These are phyloP conservation scores for Bombus confusus DNA, from an alignment of 1,140 invertebrate genomes.

Conservation along the genomic window DNA sequence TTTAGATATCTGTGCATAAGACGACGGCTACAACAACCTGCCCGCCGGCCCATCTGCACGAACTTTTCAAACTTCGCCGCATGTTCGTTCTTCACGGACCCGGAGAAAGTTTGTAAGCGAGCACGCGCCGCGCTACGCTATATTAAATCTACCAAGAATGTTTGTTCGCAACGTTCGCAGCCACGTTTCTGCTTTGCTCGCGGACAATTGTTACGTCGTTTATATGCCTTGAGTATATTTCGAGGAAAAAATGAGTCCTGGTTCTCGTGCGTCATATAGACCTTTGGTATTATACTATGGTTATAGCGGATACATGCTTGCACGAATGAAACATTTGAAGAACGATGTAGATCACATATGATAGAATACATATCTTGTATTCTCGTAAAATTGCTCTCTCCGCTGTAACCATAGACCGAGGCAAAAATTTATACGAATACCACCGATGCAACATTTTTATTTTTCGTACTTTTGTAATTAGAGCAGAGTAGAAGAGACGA, in stretches of 20 bases:
- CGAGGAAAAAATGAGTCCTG: no score
- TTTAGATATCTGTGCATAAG: background rate
- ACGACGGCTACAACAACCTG: background rate
- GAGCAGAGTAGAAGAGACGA: slow-evolving; percentile 99
- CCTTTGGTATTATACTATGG: no score
- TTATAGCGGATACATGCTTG: no score
- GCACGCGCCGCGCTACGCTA: background rate
- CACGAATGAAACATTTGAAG: no score
- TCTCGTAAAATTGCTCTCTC: background rate
- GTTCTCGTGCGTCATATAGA: no score
- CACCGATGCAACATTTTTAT: background rate
- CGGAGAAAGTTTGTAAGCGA: slow-evolving; percentile 43
- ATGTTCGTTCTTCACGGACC: background rate
- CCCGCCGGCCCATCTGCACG: background rate
- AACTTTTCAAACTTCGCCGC: slow-evolving; percentile 31
- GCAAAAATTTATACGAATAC: no score
- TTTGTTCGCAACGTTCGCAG: background rate
- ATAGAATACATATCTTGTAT: no score
- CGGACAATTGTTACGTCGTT: background rate
- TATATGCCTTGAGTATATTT: background rate
- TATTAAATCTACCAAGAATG: background rate
- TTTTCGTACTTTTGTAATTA: slow-evolving; percentile 79
- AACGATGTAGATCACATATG: no score
- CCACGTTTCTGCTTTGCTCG: background rate
- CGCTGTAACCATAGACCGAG: no score